Base-by-base conservation (phyloP, 2,113 vertebrate genomes). In the Passer montanus region DNA sequence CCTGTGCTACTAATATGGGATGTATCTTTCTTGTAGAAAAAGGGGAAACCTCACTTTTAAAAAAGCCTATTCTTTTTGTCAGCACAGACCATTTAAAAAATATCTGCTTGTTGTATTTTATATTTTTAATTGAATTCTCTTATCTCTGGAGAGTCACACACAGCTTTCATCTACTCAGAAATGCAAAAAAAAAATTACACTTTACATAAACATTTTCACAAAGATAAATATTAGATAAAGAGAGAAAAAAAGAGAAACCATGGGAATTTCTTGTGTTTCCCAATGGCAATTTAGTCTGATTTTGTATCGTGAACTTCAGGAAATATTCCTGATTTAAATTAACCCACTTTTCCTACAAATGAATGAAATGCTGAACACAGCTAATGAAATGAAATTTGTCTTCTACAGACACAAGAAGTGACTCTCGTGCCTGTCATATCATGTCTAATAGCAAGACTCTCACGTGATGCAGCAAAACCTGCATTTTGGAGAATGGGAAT, bases 271-370 rank as follows among this genome's bases (percentile, higher is more conserved):
- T 78, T 72, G 13, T 1, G 1, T 59, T 94, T 92, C 52, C 66
- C 93, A 78, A 81, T 33, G 69, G 56, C 35, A 85, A 62, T 31
- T 58, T 33, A 69, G 31, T 55, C 62, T 92, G 70, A 90, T 74
- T 88, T 77, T 39, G 6, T 55, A 77, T 92, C 72, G 55, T 74
- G 50, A 88, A 81, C 43, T 58, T 89, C 72, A 86, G 83, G 72
- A 97, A 90, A 69, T 74, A 84, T 1, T 18, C 26, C 43, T 92
- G 50, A 90, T 86, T 88, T 84, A 66, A 96, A 95, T 88, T 62
- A 96, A 92, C 68, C 46, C 72, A 80, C 87, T 94, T 90, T 95
- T 85, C 85, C 52, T 74, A 83, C 50, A 88, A 85, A 92, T 83
- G 31, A 92, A 83, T 43, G 46, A 69, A 86, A 69, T 59, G 59